Conservation (phyloP, 1,140 invertebrate genomes). For the Drosophila nikananu region DNA sequence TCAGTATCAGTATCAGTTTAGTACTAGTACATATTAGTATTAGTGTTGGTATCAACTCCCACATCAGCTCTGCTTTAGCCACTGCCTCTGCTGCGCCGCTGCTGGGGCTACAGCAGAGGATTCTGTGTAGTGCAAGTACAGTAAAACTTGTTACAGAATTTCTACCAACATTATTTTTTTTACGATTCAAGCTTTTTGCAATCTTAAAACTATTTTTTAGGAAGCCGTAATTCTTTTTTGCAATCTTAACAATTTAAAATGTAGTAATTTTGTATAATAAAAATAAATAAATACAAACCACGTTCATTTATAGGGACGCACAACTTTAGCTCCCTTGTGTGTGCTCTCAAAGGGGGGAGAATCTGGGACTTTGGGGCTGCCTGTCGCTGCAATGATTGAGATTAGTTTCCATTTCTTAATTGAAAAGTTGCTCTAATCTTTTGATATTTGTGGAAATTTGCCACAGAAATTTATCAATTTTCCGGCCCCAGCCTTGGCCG, state of each 20-base stretch:
- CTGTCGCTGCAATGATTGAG: slow-evolving; percentile 40
- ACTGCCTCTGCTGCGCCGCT: neutral
- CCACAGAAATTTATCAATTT: slow-evolving; percentile 50
- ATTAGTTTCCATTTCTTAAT: slow-evolving; percentile 53
- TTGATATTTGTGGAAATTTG: slow-evolving; percentile 51
- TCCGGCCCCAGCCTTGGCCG: slow-evolving; percentile 26
- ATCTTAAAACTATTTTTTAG: neutral
- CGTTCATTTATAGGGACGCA: neutral
- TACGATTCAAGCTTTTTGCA: neutral
- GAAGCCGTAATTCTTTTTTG: no score
- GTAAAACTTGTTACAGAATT: neutral
- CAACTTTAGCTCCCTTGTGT: neutral
- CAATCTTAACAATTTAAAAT: neutral
- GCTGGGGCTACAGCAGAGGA: neutral
- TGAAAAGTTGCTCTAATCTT: slow-evolving; percentile 51
- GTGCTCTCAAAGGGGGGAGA: slow-evolving; percentile 9
- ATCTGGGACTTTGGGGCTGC: slow-evolving; percentile 9
- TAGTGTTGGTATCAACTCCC: slow-evolving; percentile 11
- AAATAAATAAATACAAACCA: no score
- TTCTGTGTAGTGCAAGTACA: slow-evolving; percentile 7
- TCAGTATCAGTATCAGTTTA: slow-evolving; percentile 27
- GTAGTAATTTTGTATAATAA: neutral
- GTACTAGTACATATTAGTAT: neutral
- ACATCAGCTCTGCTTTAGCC: slow-evolving; percentile 13
- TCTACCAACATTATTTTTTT: neutral